These are phyloP conservation scores for Apodemia zela DNA, from an alignment of 2,888 invertebrate genomes.

Conservation along the genomic window DNA sequence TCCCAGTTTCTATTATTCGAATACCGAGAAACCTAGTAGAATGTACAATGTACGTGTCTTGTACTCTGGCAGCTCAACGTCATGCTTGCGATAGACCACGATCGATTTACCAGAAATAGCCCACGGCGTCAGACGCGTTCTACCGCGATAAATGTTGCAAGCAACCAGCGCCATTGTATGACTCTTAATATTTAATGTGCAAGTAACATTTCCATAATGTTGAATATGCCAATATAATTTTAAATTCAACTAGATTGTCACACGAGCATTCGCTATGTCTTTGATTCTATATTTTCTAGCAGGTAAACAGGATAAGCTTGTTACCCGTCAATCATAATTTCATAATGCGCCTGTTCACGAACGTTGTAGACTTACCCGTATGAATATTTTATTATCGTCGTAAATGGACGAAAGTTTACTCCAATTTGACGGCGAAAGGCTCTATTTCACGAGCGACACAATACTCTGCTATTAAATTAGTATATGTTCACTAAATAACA, in stretches of 20 bases:
- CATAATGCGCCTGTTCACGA: slow-evolving; percentile 17
- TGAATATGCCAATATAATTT: slow-evolving; percentile 47
- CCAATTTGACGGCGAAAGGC: slow-evolving; percentile 19
- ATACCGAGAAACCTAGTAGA: slow-evolving; percentile 6
- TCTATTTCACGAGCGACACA: slow-evolving; percentile 5
- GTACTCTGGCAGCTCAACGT: slow-evolving; percentile 21
- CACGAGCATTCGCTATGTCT: slow-evolving; percentile 22
- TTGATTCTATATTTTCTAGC: slow-evolving; percentile 20
- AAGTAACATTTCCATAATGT: slow-evolving; percentile 63
- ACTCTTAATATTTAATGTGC: slow-evolving; percentile 67
- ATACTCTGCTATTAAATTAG: slow-evolving; percentile 8
- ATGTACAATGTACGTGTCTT: slow-evolving; percentile 18
- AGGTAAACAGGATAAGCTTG: slow-evolving; percentile 19
- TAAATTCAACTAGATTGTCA: slow-evolving; percentile 45
- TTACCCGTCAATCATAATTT: slow-evolving; percentile 20
- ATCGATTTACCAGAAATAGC: slow-evolving; percentile 70
- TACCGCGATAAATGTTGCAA: slow-evolving; percentile 56
- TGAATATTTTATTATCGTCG: slow-evolving; percentile 20
- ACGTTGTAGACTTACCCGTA: slow-evolving; percentile 16
- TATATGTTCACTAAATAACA: slow-evolving; percentile 12
- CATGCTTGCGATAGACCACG: slow-evolving; percentile 27
- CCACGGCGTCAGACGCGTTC: slow-evolving; percentile 47
- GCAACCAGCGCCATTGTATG: slow-evolving; percentile 38
- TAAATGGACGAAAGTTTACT: slow-evolving; percentile 22
- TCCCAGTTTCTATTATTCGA: slow-evolving; percentile 15